Evolutionary conservation across 2,888 invertebrate genomes (phyloP).

Genomic region (Cantharis flavilabris): DNA sequence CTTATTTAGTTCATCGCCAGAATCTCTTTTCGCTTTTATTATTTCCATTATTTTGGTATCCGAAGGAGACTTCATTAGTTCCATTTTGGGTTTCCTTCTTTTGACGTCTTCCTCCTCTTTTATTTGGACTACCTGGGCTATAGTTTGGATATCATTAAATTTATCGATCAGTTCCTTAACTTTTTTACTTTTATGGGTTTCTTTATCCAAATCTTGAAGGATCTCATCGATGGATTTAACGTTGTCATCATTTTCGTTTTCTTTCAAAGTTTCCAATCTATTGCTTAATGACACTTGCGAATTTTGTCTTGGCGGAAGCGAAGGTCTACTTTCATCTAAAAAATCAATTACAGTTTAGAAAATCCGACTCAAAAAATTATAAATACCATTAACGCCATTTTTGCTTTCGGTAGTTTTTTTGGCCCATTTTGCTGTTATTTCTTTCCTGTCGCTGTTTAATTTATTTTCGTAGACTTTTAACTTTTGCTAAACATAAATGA

Average conservation of each 20-base stretch:
- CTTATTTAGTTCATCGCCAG: slow-evolving; percentile 47
- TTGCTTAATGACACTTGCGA: slow-evolving; percentile 37
- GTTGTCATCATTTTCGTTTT: slow-evolving; percentile 33
- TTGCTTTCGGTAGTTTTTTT: neutral
- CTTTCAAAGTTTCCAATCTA: slow-evolving; percentile 24
- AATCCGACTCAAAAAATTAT: neutral
- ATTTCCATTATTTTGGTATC: neutral
- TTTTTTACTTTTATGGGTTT: slow-evolving; percentile 37
- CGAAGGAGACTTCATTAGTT: neutral
- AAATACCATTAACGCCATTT: neutral
- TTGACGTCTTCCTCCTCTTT: slow-evolving; percentile 34
- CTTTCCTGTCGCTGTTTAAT: neutral
- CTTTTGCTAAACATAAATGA: slow-evolving; percentile 12
- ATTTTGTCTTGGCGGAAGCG: slow-evolving; percentile 29
- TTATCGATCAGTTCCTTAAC: slow-evolving; percentile 48
- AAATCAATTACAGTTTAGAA: neutral
- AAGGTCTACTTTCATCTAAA: slow-evolving; percentile 5
- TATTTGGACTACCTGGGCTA: neutral
- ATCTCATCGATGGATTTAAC: slow-evolving; percentile 48
- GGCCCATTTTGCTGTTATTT: neutral
- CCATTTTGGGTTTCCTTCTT: slow-evolving; percentile 25
- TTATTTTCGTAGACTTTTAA: slow-evolving; percentile 5
- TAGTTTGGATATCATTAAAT: slow-evolving; percentile 42
- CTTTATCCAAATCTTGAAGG: slow-evolving; percentile 46
- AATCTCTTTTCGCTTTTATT: slow-evolving; percentile 37